A percentile compares a stretch with the other conserved stretches of the same genome.
Evolutionary conservation across 2,888 invertebrate species (phyloP).

Genomic region (Drosophila kanekoi): DNA sequence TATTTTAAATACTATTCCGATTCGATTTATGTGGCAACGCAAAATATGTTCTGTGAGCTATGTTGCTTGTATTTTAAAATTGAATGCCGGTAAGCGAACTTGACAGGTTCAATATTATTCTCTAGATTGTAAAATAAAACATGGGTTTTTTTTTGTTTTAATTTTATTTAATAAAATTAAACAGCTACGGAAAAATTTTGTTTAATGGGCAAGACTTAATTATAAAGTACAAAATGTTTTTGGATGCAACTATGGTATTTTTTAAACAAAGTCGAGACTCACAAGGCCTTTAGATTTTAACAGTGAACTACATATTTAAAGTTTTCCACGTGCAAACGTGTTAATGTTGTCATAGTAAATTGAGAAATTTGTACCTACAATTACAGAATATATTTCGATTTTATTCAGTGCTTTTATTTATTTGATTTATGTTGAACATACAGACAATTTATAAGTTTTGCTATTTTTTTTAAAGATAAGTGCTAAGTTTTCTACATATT

Average conservation of each 20-base stretch:
- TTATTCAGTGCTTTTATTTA: conserved; percentile 2
- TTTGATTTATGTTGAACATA: conserved; percentile 23
- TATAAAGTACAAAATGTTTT: conserved; percentile 43
- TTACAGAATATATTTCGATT: conserved; percentile 15
- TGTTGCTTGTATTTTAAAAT: background rate
- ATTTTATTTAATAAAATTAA: conserved; percentile 73
- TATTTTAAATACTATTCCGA: too few relatives aligned
- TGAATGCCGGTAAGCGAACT: too few relatives aligned
- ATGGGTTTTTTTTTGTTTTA: conserved; percentile 18
- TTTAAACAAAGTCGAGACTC: conserved; percentile 22
- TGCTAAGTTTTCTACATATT: conserved; percentile 38
- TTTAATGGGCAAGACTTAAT: conserved; percentile 53
- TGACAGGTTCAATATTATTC: background rate
- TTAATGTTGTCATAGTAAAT: conserved; percentile 18
- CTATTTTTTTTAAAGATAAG: conserved; percentile 39
- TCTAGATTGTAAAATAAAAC: background rate
- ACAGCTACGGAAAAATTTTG: conserved; percentile 63
- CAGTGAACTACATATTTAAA: conserved; percentile 51
- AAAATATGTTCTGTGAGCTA: background rate
- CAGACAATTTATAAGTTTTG: conserved; percentile 28
- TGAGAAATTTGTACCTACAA: conserved; percentile 31
- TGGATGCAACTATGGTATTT: conserved; percentile 23
- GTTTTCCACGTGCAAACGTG: conserved; percentile 35
- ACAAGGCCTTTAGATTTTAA: conserved; percentile 20
- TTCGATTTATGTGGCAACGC: too few relatives aligned